These are phyloP conservation scores for Megaceryle torquata DNA, from an alignment of 2,113 vertebrate genomes.

Conservation along the genomic window DNA sequence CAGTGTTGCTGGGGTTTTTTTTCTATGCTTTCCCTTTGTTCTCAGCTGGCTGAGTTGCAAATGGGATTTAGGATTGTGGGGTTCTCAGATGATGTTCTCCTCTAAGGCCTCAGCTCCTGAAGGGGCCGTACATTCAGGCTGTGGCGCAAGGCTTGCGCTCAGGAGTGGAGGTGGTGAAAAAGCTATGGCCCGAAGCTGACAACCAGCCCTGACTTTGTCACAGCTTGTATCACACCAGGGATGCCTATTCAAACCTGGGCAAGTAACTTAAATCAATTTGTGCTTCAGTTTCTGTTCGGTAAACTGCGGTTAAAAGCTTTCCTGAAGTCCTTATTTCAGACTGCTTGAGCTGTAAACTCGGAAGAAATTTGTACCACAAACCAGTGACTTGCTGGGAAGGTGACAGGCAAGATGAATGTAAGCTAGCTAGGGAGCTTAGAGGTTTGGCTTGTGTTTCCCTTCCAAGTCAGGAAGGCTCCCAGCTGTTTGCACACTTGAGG, in stretches of 20 bases:
- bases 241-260: neutral
- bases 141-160: neutral
- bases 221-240: no score
- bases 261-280: no score
- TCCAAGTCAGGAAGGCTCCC: neutral
- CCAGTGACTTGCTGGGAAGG: neutral
- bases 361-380: neutral
- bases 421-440: neutral
- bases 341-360: neutral
- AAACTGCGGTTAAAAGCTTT: neutral
- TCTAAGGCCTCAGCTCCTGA: neutral
- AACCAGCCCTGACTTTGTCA: neutral
- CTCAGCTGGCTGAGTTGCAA: neutral
- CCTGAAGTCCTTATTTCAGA: neutral
- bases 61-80: neutral
- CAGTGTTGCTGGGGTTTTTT: fast-evolving
- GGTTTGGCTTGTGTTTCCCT: neutral
- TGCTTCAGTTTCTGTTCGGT: no score
- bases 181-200: neutral
- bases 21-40: neutral
- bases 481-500: neutral
- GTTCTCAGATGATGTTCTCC: neutral
- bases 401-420: neutral
- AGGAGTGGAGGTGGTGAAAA: neutral
- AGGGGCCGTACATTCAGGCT: neutral